phyloP scores from a whole-genome alignment of 2,113 vertebrate genomes.

The Heterotis niloticus region DNA sequence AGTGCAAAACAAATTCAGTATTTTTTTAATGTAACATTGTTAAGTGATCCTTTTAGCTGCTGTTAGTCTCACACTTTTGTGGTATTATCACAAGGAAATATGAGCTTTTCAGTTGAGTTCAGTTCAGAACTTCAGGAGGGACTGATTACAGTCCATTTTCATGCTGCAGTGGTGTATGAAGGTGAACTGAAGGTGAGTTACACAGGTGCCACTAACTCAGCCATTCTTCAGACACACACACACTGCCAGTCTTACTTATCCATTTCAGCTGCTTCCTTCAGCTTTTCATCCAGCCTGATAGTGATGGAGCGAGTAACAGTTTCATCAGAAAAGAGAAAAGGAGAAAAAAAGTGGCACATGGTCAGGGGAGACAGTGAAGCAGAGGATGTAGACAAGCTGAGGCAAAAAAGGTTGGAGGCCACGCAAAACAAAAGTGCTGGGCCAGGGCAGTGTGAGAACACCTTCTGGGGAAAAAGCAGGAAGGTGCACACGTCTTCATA shows the following conservation, averaged over 20 bases:
- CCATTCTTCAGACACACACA: background rate
- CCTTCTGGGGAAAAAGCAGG: background rate
- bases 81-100: too few relatives aligned
- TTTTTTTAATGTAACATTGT: too few relatives aligned
- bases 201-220: background rate
- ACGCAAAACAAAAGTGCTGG: background rate
- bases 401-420: background rate
- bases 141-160: background rate
- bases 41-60: too few relatives aligned
- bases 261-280: conserved; percentile 79
- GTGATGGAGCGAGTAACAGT: conserved; percentile 55
- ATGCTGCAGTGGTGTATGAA: background rate
- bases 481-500: background rate
- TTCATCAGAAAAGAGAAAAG: conserved; percentile 49
- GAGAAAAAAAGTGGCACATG: conserved; percentile 64
- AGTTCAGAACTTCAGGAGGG: too few relatives aligned
- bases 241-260: conserved; percentile 77
- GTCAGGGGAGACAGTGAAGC: conserved; percentile 67
- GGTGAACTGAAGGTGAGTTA: background rate
- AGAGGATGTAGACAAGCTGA: background rate
- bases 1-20: too few relatives aligned
- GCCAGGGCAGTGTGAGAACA: background rate
- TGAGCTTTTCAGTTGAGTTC: too few relatives aligned
- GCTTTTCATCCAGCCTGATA: conserved; percentile 88
- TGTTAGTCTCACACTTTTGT: too few relatives aligned